Evolutionary conservation across 2,888 invertebrate genomes (phyloP), one percentile per base, ranked within the genome.

Genomic region (Clepsis dumicolana): DNA sequence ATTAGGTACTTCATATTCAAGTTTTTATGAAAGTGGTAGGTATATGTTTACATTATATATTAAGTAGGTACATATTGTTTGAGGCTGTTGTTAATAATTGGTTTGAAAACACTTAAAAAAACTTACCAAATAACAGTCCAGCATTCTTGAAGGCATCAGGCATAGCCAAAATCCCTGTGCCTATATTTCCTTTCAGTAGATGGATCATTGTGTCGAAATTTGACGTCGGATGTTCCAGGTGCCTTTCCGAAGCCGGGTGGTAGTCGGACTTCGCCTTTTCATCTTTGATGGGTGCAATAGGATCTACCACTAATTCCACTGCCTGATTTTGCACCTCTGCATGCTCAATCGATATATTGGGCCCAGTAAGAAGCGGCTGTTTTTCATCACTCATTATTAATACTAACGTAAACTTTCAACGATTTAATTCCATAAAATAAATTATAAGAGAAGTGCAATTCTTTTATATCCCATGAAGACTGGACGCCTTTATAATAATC

Each of bases 111-210:
- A 35, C 4, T n/a, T 4, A n/a, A 38, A 38, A 48, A 27, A 67
- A 83, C 90, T 80, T 82, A 82, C 98, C 98, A 71, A 98, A 95
- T 80, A 96, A 95, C 67, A 98, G 94, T 12, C 99, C 99, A 65
- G 98, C 96, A 92, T 98, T 97, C 85, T 96, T 96, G 83, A 98
- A 97, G 16, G 98, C 98, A 90, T 98, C 96, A 4, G 99, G 99
- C 97, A 99, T 98, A 7, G 99, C 99, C 75, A 99, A 93, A 76
- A 99, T 98, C 4, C 99, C 99, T 0, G 99, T 99, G 7, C 99
- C 99, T 73, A 95, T 94, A 77, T 96, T 96, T 27, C 96, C 96
- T 86, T 96, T 96, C 41, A 96, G 87, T 72, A 96, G 89, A 83
- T 96, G 96, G 74, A 96, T 95, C 85, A 96, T 94, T 1, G 97